Evolutionary conservation across 2,113 vertebrate genomes (phyloP), one percentile per base, ranked within the genome.

Genomic region (Tinamus guttatus): DNA sequence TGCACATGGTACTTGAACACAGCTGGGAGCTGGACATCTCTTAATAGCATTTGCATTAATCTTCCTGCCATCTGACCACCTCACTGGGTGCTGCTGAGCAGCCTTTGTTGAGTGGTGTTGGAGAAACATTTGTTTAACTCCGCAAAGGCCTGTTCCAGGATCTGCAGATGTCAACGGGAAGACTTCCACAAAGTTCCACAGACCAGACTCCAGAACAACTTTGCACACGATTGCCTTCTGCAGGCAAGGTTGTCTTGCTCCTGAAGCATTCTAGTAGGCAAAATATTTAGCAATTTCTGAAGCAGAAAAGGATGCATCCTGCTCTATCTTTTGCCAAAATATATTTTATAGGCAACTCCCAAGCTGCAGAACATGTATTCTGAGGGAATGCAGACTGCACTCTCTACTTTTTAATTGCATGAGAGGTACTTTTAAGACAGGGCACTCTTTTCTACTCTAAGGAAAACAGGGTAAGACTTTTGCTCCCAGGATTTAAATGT

Each of bases 401-500:
- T 63, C 52, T 49, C 30, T 82, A 25, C 56, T 92, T 71, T 62
- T 89, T 90, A 79, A 60, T 65, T 49, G 40, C 28, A 27, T 70
- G 84, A 52, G 74, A 85, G 84, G 28, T 93, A 49, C 63, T 87
- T 90, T 56, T 49, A 67, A 45, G 78, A 62, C 1, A n/a, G 49
- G 4, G 20, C 18, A 82, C 22, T 68, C 74, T 84, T 89, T 70
- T 36, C 4, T 1, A 34, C 49, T 94, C 91, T 90, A 89, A 92
- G 74, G 77, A 84, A 93, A 92, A 69, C 81, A 76, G 8, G 67
- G 59, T 85, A 92, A 77, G 71, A 40, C 52, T 69, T 91, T 91
- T 95, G 63, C 89, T 96, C 82, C 25, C 68, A 70, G 67, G 58
- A 92, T 54, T 52, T 94, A 87, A 91, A 93, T 52, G 82, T 71